Evolutionary conservation across 2,113 vertebrate species (phyloP), one percentile per base, ranked within the genome.

Genomic region (Tychaedon coryphoeus): DNA sequence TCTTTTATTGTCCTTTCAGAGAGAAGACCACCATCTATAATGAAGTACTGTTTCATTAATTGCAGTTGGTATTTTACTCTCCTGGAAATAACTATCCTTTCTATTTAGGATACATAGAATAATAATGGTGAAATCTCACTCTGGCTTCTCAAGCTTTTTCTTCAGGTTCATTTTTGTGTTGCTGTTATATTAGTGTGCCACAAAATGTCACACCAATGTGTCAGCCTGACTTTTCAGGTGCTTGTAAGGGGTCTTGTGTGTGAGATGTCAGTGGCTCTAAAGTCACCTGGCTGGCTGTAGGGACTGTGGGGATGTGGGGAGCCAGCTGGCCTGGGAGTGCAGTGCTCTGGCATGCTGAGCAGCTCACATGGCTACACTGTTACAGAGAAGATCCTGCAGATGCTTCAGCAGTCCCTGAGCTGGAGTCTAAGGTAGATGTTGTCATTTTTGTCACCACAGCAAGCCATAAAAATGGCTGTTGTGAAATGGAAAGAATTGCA

Each of bases 291-390:
- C 22, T 1, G 2, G 9, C 66, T 75, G 47, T 25, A n/a, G 20
- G 10, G 25, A 19, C 4, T 0, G 0, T 76, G 50, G 31, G 64
- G 34, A 3, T 3, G 4, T 9, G 3, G 14, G 18, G 38, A 81
- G 54, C 28, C 0, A 0, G 8, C 70, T 74, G 66, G 22, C 18
- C 22, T 14, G 53, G 45, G n/a, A 29, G 8, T 38, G 51, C 19
- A 2, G 3, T 31, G 36, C 79, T 70, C 34, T 64, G 51, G 19
- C 17, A 8, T 77, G 60, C 57, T 0, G 1, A 31, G 48, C 60
- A 57, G 4, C 36, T 78, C n/a, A 20, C 2, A 2, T 2, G 8
- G 34, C 48, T 43, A 45, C 22, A 19, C 14, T 47, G 12, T 29
- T 25, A 20, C 45, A 36, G 71, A 31, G 14, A 13, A 40, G 57